Conservation (phyloP, 2,113 vertebrate species). For the Ellobius talpinus region DNA sequence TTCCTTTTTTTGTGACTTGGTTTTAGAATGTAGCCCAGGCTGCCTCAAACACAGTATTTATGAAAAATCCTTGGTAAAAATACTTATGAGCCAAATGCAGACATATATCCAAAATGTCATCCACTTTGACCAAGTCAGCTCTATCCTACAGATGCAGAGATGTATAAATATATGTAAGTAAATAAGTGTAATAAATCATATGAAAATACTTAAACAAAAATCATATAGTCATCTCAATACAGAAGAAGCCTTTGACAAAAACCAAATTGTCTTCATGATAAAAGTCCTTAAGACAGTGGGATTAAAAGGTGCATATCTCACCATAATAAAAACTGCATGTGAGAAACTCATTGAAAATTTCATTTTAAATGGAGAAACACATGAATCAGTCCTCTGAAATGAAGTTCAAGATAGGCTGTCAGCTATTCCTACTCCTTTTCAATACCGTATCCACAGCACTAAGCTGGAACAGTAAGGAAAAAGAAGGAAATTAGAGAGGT, state of each 20-base stretch:
- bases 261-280: neutral
- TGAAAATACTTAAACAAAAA: neutral
- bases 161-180: neutral
- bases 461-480: neutral
- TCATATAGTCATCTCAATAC: neutral
- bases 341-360: neutral
- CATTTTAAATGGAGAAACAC: neutral
- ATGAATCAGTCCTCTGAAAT: neutral
- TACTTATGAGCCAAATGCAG: neutral
- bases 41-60: neutral
- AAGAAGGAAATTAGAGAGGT: neutral
- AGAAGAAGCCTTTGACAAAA: neutral
- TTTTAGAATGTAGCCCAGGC: neutral
- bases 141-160: neutral
- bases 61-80: neutral
- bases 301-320: neutral
- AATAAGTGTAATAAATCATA: neutral
- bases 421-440: neutral
- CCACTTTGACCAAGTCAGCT: neutral
- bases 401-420: neutral
- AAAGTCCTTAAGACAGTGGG: neutral
- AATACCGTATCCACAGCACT: neutral
- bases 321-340: neutral
- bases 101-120: neutral
- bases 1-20: neutral